Evolutionary conservation across 92 coral and sea anemone species (phyloP).

Genomic region (Palythoa heliodiscus): DNA sequence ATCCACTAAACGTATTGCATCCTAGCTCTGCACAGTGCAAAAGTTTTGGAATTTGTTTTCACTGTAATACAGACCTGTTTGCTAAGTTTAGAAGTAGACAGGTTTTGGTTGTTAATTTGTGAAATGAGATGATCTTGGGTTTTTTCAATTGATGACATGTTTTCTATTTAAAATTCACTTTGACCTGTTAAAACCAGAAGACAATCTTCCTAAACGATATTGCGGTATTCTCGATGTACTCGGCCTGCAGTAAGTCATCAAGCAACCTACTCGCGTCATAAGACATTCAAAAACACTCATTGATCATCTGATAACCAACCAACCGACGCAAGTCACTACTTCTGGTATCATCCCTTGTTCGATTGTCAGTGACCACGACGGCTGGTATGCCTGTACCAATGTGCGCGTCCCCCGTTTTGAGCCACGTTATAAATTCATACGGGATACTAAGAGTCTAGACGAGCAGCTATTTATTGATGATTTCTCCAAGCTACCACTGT

Average conservation of each 20-base stretch:
- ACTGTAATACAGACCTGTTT: too few species aligned
- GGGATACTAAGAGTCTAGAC: constrained; percentile 44
- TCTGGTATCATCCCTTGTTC: constrained; percentile 55
- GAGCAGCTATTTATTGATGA: constrained; percentile 52
- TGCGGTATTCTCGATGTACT: constrained; percentile 32
- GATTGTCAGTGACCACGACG: constrained; percentile 69
- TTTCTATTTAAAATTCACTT: too few species aligned
- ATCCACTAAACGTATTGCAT: too few species aligned
- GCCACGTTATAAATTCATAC: constrained; percentile 55
- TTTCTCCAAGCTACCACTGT: constrained; percentile 56
- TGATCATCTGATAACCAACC: constrained; percentile 53
- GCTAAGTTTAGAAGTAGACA: too few species aligned
- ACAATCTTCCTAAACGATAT: constrained; percentile 25
- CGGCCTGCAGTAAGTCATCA: constrained; percentile 24
- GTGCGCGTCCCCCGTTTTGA: constrained; percentile 37
- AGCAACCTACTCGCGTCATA: constrained; percentile 36
- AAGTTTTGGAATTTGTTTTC: too few species aligned
- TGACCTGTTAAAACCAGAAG: constrained; percentile 36
- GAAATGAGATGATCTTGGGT: too few species aligned
- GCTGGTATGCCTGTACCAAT: constrained; percentile 33
- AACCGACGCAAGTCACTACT: constrained; percentile 34
- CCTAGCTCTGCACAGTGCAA: too few species aligned
- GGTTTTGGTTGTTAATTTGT: too few species aligned
- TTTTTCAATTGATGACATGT: too few species aligned
- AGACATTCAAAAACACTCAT: constrained; percentile 24